Percentiles rank a stretch among this genome's conserved stretches.
Conservation (phyloP, 2,888 invertebrate species). For the Dinocampus coccinellae region DNA sequence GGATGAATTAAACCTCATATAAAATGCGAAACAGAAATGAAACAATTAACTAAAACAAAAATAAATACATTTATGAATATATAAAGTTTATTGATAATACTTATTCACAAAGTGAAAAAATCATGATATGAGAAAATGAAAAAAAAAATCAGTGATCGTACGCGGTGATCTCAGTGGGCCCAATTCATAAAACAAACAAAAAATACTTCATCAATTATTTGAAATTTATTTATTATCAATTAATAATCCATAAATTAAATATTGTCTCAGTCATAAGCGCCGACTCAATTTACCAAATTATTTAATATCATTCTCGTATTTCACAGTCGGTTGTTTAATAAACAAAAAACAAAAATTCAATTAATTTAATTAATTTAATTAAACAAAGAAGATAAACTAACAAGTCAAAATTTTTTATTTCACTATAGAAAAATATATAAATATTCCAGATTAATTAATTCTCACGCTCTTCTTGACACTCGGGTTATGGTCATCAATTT, state of each 20-base stretch:
- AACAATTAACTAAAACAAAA: slow-evolving; percentile 45
- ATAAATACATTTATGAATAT: slow-evolving; percentile 43
- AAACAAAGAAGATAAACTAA: no score
- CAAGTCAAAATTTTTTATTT: not conserved
- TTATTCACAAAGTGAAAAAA: slow-evolving; percentile 45
- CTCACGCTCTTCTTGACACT: slow-evolving; percentile 30
- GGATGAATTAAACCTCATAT: slow-evolving; percentile 55
- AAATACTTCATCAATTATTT: not conserved
- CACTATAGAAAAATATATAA: not conserved
- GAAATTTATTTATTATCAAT: slow-evolving; percentile 17
- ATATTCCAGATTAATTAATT: slow-evolving; percentile 22
- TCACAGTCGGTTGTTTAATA: not conserved
- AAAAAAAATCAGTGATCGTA: slow-evolving; percentile 29
- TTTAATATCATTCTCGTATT: not conserved
- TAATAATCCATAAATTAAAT: slow-evolving; percentile 25
- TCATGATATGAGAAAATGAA: slow-evolving; percentile 45
- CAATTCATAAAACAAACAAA: no score
- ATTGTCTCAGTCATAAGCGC: slow-evolving; percentile 43
- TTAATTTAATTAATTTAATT: no score
- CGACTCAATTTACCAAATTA: slow-evolving; percentile 34
- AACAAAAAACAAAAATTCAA: not conserved
- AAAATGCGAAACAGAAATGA: slow-evolving; percentile 45
- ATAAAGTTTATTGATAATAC: slow-evolving; percentile 41
- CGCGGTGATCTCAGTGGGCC: slow-evolving; percentile 42
- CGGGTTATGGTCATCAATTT: slow-evolving; percentile 7